Evolutionary conservation across 2,888 invertebrate genomes (phyloP), one percentile per base, ranked within the genome.

Genomic region (Altica lythri): DNA sequence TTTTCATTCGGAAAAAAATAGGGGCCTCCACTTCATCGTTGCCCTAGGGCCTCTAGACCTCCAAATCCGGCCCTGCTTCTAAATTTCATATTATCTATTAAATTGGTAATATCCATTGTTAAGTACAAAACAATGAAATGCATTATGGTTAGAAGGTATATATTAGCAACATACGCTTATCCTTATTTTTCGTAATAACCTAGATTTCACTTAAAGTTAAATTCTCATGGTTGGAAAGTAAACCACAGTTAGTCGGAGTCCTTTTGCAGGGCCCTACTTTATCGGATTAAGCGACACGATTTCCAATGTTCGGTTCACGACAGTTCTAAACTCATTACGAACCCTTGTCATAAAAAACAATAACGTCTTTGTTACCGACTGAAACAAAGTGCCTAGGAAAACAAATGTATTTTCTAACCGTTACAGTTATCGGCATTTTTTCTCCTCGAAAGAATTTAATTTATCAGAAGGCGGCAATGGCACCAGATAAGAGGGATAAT

Each of bases 231-330:
- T 35, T 17, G 14, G 46, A 46, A 55, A 55, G 51, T 55, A 43
- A 55, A 54, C 53, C 53, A 44, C 48, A 32, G 53, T 54, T 54
- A 51, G 45, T 13, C 37, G 40, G 12, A 40, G 38, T 37, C 35
- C 27, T 46, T 53, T 55, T 30, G n/a, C 34, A 43, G 51, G 35
- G 27, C 50, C 51, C 48, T 44, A 51, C 55, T 51, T 55, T 44
- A 47, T 43, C 37, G 16, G 46, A 55, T 51, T 47, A 55, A 35
- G 10, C 19, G 16, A 46, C 59, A 59, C 59, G 59, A 59, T 49
- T 25, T 43, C 47, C 37, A 42, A 37, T 42, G 37, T 35, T 17
- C 37, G 10, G 37, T 25, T 57, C 57, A 57, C 53, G 53, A 50
- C 49, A 47, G 45, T 29, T 56, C 46, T 48, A 55, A 40, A 40